phyloP scores from a whole-genome alignment of 1,140 invertebrate genomes.

The Babylonia areolata region DNA sequence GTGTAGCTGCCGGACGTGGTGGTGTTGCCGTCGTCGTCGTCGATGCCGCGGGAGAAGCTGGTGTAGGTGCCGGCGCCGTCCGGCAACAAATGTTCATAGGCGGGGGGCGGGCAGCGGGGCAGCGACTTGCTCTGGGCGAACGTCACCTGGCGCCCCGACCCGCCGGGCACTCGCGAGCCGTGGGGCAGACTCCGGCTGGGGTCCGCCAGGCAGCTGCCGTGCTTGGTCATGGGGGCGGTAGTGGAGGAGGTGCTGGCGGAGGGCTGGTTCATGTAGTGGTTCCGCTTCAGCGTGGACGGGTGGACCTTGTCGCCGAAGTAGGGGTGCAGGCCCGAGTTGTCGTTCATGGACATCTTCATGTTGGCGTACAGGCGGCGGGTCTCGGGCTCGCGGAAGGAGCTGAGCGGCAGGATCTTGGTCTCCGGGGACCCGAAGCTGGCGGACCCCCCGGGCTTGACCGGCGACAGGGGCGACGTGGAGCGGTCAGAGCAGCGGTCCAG shows the following conservation, averaged over 20 bases:
- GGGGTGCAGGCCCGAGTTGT: slow-evolving; percentile 23
- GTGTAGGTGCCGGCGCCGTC: slow-evolving; percentile 39
- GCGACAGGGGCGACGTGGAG: slow-evolving; percentile 32
- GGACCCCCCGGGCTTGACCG: background rate
- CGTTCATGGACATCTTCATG: slow-evolving; percentile 31
- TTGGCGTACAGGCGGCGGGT: slow-evolving; percentile 33
- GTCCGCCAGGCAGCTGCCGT: background rate
- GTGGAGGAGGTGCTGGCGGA: background rate
- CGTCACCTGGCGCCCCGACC: slow-evolving; percentile 28
- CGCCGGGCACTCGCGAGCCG: background rate
- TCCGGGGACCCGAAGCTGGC: slow-evolving; percentile 13
- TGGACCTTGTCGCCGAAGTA: slow-evolving; percentile 37
- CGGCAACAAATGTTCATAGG: slow-evolving; percentile 43
- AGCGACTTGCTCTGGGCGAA: slow-evolving; percentile 17
- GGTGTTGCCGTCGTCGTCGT: slow-evolving; percentile 49
- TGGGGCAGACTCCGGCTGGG: slow-evolving; percentile 27
- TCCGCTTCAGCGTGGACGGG: slow-evolving; percentile 34
- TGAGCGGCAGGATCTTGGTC: slow-evolving; percentile 38
- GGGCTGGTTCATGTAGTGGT: slow-evolving; percentile 34
- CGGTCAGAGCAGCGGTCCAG: slow-evolving; percentile 29
- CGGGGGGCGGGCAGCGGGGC: slow-evolving; percentile 19
- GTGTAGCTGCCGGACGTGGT: slow-evolving; percentile 51
- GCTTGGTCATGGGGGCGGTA: background rate
- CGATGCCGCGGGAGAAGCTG: slow-evolving; percentile 34
- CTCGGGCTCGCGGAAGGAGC: slow-evolving; percentile 30